Evolutionary conservation across 1,140 invertebrate genomes (phyloP).

Genomic region (Goniozus legneri): DNA sequence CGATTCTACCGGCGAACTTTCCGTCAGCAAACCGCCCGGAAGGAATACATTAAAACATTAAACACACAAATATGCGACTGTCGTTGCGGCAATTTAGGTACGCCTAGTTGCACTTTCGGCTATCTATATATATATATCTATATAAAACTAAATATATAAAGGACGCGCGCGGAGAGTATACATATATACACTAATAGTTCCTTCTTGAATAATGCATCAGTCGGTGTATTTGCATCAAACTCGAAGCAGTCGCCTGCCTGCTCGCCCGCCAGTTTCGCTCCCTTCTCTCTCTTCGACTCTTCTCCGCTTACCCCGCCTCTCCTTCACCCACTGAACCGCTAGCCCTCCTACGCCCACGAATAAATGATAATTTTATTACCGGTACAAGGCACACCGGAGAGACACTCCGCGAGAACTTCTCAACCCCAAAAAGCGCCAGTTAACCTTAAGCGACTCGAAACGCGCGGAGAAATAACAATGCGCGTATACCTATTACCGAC

Average conservation of each 20-base stretch:
- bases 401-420: slow-evolving; percentile 30
- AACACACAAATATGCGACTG: slow-evolving; percentile 36
- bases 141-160: slow-evolving; percentile 7
- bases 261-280: slow-evolving; percentile 9
- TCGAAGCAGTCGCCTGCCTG: slow-evolving; percentile 37
- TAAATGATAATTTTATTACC: slow-evolving; percentile 48
- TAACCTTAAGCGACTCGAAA: slow-evolving; percentile 25
- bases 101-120: slow-evolving; percentile 32
- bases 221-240: slow-evolving; percentile 46
- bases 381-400: slow-evolving; percentile 30
- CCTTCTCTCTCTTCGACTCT: slow-evolving; percentile 1
- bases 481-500: slow-evolving; percentile 28
- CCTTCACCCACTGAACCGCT: slow-evolving; percentile 12
- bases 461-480: slow-evolving; percentile 34
- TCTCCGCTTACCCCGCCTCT: neutral
- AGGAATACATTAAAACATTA: slow-evolving; percentile 44
- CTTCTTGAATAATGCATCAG: slow-evolving; percentile 47
- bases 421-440: slow-evolving; percentile 33
- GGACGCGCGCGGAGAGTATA: slow-evolving; percentile 1
- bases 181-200: slow-evolving; percentile 42
- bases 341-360: slow-evolving; percentile 28
- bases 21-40: slow-evolving; percentile 31
- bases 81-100: slow-evolving; percentile 33
- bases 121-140: slow-evolving; percentile 9
- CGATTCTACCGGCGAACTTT: slow-evolving; percentile 12